Evolutionary conservation across 92 coral and sea anemone genomes (phyloP).

Genomic region (Blastomussa wellsi): DNA sequence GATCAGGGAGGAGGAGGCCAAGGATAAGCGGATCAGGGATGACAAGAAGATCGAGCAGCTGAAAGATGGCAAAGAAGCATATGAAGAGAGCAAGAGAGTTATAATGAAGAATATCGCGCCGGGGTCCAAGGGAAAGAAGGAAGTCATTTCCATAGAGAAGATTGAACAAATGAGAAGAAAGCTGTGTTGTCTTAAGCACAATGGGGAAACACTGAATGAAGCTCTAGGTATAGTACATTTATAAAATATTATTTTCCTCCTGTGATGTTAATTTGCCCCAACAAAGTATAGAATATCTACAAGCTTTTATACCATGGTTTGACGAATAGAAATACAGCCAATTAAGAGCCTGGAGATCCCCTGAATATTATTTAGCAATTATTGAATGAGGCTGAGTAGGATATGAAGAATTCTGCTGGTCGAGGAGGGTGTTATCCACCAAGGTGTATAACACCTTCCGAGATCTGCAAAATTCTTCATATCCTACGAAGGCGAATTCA

Average conservation of each 20-base stretch:
- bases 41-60: conserved; percentile 31
- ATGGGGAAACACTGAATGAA: neutral
- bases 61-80: conserved; percentile 23
- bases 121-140: neutral
- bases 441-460: too few relatives aligned
- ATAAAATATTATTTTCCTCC: neutral
- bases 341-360: too few relatives aligned
- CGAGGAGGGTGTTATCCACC: too few relatives aligned
- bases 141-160: conserved; percentile 21
- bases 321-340: too few relatives aligned
- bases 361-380: too few relatives aligned
- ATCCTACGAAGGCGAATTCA: too few relatives aligned
- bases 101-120: conserved; percentile 11
- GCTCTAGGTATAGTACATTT: conserved; percentile 9
- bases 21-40: conserved; percentile 21
- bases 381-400: too few relatives aligned
- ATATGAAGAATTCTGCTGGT: too few relatives aligned
- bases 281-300: too few relatives aligned
- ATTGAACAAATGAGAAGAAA: conserved; percentile 8
- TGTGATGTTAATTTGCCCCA: too few relatives aligned
- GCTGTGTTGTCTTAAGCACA: conserved; percentile 23
- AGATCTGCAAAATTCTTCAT: too few relatives aligned
- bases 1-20: conserved; percentile 28
- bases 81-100: neutral
- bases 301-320: too few relatives aligned